These are phyloP conservation scores for Toxotes lorentzi DNA, from an alignment of 2,797 vertebrate species.

Conservation along the genomic window DNA sequence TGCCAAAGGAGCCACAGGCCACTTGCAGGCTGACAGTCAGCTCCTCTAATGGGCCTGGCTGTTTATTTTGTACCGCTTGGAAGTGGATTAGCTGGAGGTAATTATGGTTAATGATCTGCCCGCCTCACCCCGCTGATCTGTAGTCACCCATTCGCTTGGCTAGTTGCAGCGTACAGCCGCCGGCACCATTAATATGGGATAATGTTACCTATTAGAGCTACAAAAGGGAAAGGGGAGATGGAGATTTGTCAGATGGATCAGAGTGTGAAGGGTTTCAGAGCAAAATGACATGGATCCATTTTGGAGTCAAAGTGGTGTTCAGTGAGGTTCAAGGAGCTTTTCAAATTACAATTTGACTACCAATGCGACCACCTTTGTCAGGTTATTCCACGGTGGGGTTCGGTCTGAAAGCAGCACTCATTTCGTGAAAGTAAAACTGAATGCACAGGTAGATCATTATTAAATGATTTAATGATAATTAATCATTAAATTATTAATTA, in stretches of 20 bases:
- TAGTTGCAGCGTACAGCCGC: constrained; percentile 73
- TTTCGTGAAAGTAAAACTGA: background rate
- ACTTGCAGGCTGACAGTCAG: constrained; percentile 89
- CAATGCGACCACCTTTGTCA: constrained; percentile 40
- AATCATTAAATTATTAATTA: too few species aligned
- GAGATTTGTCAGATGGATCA: constrained; percentile 70
- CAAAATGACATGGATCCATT: constrained; percentile 62
- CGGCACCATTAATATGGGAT: constrained; percentile 80
- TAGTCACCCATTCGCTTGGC: constrained; percentile 84
- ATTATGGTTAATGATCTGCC: constrained; percentile 91
- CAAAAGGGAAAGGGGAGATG: constrained; percentile 72
- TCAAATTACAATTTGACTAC: constrained; percentile 68
- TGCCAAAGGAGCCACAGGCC: constrained; percentile 87
- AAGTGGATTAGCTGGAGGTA: constrained; percentile 91
- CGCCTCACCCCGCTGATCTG: constrained; percentile 84
- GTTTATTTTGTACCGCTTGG: constrained; percentile 88
- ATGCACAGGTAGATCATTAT: too few species aligned
- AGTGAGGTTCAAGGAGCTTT: constrained; percentile 66
- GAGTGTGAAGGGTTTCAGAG: constrained; percentile 61
- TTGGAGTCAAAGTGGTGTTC: constrained; percentile 60
- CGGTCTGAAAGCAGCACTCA: constrained; percentile 9
- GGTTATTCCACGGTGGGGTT: constrained; percentile 8
- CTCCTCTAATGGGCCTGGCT: constrained; percentile 89
- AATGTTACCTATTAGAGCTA: constrained; percentile 83
- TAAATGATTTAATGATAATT: too few species aligned